Percentiles rank a stretch among this genome's conserved stretches.
Evolutionary conservation across 2,113 vertebrate species (phyloP).

Genomic region (Sinosuthora webbiana): DNA sequence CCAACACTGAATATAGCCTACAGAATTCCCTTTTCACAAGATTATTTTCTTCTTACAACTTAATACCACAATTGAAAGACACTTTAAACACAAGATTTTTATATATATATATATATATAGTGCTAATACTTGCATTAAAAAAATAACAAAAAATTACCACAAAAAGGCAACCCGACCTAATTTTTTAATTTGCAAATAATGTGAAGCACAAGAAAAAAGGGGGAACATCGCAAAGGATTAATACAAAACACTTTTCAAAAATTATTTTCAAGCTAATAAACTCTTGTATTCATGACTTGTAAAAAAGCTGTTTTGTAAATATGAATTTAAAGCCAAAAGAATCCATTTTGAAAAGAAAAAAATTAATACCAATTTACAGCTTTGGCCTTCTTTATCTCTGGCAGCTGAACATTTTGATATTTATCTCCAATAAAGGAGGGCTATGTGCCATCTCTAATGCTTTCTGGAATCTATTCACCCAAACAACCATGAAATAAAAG

Average conservation of each 20-base stretch:
- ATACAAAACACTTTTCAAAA: neutral
- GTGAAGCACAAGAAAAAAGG: neutral
- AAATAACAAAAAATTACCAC: neutral
- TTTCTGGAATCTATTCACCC: neutral
- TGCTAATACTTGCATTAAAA: neutral
- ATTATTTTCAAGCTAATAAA: neutral
- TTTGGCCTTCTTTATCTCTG: neutral
- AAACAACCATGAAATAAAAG: neutral
- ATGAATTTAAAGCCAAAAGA: neutral
- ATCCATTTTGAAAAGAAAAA: neutral
- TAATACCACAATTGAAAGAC: neutral
- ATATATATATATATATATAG: too few relatives aligned
- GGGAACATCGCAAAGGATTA: rapidly evolving
- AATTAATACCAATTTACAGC: neutral
- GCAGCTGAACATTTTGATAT: neutral
- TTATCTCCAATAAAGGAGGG: neutral
- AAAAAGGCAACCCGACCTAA: neutral
- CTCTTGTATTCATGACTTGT: neutral
- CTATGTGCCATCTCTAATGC: neutral
- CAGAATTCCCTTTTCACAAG: neutral
- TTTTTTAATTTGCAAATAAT: neutral
- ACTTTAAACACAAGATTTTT: neutral
- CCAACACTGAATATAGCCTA: neutral
- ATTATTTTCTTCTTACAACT: neutral
- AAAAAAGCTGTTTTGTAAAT: neutral